Conservation (phyloP, 1,140 invertebrate species). For the Pseudomyrmex dendroicus region DNA sequence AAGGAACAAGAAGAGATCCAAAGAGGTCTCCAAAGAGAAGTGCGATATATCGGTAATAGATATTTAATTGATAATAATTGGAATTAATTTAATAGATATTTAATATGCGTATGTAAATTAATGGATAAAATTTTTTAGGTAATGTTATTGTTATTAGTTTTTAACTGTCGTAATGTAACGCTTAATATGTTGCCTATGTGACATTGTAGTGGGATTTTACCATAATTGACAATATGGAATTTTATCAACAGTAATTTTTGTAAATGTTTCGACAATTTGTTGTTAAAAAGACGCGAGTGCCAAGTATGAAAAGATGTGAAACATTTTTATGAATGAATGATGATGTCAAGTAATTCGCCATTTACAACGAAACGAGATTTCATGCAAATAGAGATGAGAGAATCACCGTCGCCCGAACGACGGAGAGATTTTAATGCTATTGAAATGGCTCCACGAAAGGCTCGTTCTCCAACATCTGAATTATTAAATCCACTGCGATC, state of each 20-base stretch:
- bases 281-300: no score
- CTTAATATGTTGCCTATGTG: no score
- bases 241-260: no score
- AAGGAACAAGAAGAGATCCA: background rate
- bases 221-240: no score
- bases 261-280: no score
- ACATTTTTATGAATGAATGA: conserved; percentile 12
- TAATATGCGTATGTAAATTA: no score
- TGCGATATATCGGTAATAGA: background rate
- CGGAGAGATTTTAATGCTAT: conserved; percentile 52
- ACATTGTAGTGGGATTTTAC: no score
- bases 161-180: no score
- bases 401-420: background rate
- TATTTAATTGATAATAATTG: background rate
- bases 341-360: conserved; percentile 31
- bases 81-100: no score
- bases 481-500: conserved; percentile 12
- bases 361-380: conserved; percentile 25
- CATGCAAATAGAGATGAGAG: conserved; percentile 1
- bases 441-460: conserved; percentile 24
- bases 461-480: conserved; percentile 27
- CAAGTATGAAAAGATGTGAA: no score
- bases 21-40: background rate
- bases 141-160: no score
- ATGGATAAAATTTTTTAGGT: no score